Base-by-base conservation (phyloP, 2,797 vertebrate species). In the Dendrocincla fuliginosa region DNA sequence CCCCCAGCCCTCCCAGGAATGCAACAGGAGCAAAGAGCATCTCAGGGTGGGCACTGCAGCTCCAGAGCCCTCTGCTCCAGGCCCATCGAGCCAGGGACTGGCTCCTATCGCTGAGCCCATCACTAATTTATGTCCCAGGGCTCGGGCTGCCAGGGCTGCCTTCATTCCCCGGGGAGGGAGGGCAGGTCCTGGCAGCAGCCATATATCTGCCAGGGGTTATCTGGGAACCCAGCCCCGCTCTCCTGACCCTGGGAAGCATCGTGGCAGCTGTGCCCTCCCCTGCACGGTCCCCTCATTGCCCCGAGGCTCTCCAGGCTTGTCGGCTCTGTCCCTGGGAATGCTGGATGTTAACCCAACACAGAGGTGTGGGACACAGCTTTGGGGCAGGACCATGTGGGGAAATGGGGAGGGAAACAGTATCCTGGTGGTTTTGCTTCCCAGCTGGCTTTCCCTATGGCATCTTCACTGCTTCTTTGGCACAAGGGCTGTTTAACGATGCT, bases 151-250 rank as follows among this genome's bases (percentile, higher is more conserved):
- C 84, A 44, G 1, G 3, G 84, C 64, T 92, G 92, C 69, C 84
- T 83, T 81, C 64, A 81, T 83, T 92, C 93, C 61, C 8, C 0
- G 16, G 27, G 71, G 23, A 78, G 33, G 74, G 75, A 87, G 86
- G 71, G 92, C 93, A 95, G 55, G 70, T 61, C 90, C 92, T 56
- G 57, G 24, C 76, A 73, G 83, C 49, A 2, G 90, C 88, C 4
- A 0, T 97, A 92, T 95, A 95, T 96, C 94, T 96, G 90, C 88
- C 73, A 4, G 55, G 85, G 92, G 84, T 95, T 96, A 95, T 96
- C 95, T 91, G 79, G 64, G 79, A 84, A 41, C 33, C 57, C 47
- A 17, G 83, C 77, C 64, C 8, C 0, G 6, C 83, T 85, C 33
- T 74, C 10, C 0, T 10, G 6, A 78, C 73, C 70, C 73, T 50